Conservation (phyloP, 2,888 invertebrate species). For the Watsonalla cultraria region DNA sequence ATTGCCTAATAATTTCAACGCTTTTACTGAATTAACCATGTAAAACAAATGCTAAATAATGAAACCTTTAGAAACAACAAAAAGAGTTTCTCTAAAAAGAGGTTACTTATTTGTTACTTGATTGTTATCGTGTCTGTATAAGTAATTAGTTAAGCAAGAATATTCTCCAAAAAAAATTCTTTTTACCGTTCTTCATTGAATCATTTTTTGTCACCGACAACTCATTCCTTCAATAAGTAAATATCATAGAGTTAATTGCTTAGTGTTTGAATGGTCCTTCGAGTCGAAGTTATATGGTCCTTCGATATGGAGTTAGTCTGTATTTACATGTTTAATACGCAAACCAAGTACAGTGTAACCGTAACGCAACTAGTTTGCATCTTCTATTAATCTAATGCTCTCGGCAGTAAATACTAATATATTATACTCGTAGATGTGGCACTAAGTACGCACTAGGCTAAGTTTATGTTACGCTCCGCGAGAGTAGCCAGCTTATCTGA, state of each 20-base stretch:
- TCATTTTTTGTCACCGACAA: too few species aligned
- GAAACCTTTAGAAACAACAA: not conserved
- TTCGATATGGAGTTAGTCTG: not conserved
- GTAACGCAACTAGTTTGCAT: slow-evolving; percentile 14
- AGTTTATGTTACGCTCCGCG: slow-evolving; percentile 52
- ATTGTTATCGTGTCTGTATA: too few species aligned
- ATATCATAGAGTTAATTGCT: not conserved
- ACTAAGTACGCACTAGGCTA: slow-evolving; percentile 39
- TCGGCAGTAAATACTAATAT: slow-evolving; percentile 37
- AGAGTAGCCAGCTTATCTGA: slow-evolving; percentile 65
- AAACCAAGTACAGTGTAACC: not conserved
- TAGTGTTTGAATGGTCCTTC: not conserved
- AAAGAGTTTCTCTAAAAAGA: too few species aligned
- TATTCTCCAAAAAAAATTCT: too few species aligned
- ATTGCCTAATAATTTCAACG: not conserved
- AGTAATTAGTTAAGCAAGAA: too few species aligned
- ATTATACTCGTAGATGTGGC: slow-evolving; percentile 33
- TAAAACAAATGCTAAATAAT: not conserved
- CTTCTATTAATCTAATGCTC: slow-evolving; percentile 22
- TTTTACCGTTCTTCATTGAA: too few species aligned
- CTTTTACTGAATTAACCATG: not conserved
- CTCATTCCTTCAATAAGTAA: too few species aligned
- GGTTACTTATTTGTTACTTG: too few species aligned
- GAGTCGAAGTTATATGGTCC: not conserved
- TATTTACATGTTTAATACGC: not conserved